phyloP scores from a whole-genome alignment of 1,140 invertebrate genomes.

The Brachionus rotundiformis region DNA sequence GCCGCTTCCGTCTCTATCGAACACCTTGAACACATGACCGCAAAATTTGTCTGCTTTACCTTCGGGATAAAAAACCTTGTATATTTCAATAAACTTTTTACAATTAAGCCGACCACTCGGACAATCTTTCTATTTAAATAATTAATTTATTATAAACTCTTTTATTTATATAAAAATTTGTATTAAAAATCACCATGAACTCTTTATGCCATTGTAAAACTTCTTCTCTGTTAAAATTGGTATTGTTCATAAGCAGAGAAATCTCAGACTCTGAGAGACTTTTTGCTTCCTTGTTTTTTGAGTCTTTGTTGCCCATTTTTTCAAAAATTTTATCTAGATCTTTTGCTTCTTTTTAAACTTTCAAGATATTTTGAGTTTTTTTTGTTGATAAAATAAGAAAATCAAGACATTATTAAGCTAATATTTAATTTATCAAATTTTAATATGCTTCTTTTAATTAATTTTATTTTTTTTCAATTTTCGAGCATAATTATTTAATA shows the following conservation, averaged over 20 bases:
- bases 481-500: not conserved
- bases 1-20: constrained; percentile 38
- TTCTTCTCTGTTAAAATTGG: constrained; percentile 63
- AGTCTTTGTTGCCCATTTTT: constrained; percentile 43
- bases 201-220: constrained; percentile 65
- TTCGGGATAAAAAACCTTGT: constrained; percentile 44
- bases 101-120: constrained; percentile 46
- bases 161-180: not conserved
- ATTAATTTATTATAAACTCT: not conserved
- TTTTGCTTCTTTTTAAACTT: not conserved
- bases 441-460: not conserved
- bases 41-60: constrained; percentile 53
- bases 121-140: constrained; percentile 27
- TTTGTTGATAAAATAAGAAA: not conserved
- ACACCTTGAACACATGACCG: constrained; percentile 48
- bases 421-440: not conserved
- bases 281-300: not conserved
- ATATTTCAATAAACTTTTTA: constrained; percentile 52
- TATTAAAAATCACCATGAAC: constrained; percentile 61
- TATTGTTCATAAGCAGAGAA: constrained; percentile 61
- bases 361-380: not conserved
- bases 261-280: constrained; percentile 60
- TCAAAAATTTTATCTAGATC: not conserved
- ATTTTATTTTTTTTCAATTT: not conserved
- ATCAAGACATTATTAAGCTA: not conserved